These are phyloP conservation scores for Ephydatia muelleri DNA, from an alignment of 37 sponge, comb jelly and placozoan species.

Conservation along the genomic window DNA sequence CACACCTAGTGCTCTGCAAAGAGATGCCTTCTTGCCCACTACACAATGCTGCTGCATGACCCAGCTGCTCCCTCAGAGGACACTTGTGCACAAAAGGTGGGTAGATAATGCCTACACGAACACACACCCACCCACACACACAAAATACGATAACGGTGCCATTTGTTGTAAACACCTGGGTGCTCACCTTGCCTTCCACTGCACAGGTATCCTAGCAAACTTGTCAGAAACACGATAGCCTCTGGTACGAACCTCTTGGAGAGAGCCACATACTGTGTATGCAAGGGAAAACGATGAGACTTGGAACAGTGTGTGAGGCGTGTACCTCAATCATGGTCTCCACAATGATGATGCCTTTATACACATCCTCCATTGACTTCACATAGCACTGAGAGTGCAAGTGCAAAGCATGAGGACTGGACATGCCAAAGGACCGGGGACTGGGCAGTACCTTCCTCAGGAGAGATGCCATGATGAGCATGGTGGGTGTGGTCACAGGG, in stretches of 20 bases:
- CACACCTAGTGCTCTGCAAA: not conserved
- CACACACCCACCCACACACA: not conserved
- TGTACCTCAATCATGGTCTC: slow-evolving; percentile 48
- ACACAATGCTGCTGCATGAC: not conserved
- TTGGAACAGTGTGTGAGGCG: not conserved
- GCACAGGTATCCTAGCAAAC: slow-evolving; percentile 15
- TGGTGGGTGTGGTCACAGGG: slow-evolving; percentile 67
- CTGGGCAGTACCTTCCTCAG: slow-evolving; percentile 47
- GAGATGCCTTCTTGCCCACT: not conserved
- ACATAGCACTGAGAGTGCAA: slow-evolving; percentile 21
- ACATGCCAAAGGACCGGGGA: not conserved
- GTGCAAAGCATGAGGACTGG: no score
- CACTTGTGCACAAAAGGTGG: not conserved
- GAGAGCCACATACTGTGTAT: slow-evolving; percentile 48
- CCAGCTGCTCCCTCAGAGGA: not conserved
- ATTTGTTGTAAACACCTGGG: no score
- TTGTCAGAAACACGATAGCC: slow-evolving; percentile 59
- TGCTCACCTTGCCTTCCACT: slow-evolving; percentile 1
- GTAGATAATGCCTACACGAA: not conserved
- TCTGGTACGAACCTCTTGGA: slow-evolving; percentile 80
- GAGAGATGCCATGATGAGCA: slow-evolving; percentile 55
- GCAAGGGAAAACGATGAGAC: not conserved
- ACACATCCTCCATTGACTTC: slow-evolving; percentile 16
- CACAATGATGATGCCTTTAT: slow-evolving; percentile 35
- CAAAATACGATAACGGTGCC: no score